A percentile compares a stretch with the other conserved stretches of the same genome.
These are phyloP conservation scores for Falco columbarius DNA, from an alignment of 2,797 vertebrate genomes.

Conservation along the genomic window DNA sequence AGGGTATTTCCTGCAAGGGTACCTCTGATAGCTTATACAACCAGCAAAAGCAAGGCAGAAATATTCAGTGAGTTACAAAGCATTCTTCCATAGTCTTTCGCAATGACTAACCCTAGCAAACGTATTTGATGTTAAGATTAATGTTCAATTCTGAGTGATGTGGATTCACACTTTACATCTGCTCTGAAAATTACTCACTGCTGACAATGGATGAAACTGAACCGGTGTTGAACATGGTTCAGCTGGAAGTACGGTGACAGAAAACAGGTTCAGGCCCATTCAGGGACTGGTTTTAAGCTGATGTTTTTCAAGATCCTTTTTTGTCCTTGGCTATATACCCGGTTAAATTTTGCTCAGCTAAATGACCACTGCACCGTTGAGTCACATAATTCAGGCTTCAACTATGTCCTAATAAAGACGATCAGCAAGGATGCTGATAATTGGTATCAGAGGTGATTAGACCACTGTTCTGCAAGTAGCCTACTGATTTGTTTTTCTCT, in stretches of 20 bases:
- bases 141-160: not conserved
- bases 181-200: not conserved
- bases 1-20: not conserved
- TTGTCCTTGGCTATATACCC: not conserved
- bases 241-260: not conserved
- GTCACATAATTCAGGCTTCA: not conserved
- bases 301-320: not conserved
- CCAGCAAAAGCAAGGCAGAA: not conserved
- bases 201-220: not conserved
- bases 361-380: not conserved
- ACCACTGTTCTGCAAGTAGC: not conserved
- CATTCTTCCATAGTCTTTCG: fast-evolving
- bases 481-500: not conserved
- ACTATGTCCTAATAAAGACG: not conserved
- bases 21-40: not conserved
- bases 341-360: not conserved
- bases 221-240: not conserved
- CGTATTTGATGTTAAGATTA: not conserved
- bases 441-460: constrained; percentile 35
- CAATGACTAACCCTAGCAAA: not conserved
- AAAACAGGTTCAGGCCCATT: not conserved
- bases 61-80: not conserved
- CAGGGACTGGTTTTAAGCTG: not conserved
- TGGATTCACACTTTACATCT: not conserved
- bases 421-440: constrained; percentile 20